phyloP scores from a whole-genome alignment of 2,113 vertebrate species.

The Microtus montanus region DNA sequence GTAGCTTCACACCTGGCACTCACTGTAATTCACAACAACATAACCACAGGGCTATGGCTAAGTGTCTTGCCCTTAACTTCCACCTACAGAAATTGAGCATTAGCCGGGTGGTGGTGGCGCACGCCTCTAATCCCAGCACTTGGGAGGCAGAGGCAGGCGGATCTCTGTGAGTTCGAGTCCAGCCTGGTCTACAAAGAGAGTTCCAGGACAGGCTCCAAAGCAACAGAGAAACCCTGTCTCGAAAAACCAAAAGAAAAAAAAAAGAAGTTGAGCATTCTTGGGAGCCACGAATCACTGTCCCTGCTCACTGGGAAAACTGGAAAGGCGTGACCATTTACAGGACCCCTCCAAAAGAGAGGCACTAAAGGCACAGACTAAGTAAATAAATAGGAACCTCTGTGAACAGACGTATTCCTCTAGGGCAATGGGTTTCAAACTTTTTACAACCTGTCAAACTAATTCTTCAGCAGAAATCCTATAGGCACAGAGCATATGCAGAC shows the following conservation, averaged over 20 bases:
- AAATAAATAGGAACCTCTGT: background rate
- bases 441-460: constrained; percentile 5
- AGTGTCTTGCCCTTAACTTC: background rate
- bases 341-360: background rate
- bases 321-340: background rate
- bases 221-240: too few species aligned
- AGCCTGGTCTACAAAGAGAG: too few species aligned
- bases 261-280: background rate
- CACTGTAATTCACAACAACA: background rate
- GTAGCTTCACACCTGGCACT: background rate
- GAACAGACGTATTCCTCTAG: background rate
- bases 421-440: constrained; percentile 11
- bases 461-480: constrained; percentile 40
- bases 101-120: background rate
- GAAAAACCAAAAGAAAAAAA: too few species aligned
- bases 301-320: background rate
- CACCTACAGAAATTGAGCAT: background rate
- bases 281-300: background rate
- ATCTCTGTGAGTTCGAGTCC: too few species aligned
- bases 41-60: background rate
- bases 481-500: background rate
- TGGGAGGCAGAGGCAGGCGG: too few species aligned
- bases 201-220: too few species aligned
- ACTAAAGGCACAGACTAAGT: background rate
- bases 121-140: too few species aligned